Percentiles rank a stretch among this genome's conserved stretches.
Evolutionary conservation across 2,888 invertebrate genomes (phyloP).

Genomic region (Phaonia tiefii): DNA sequence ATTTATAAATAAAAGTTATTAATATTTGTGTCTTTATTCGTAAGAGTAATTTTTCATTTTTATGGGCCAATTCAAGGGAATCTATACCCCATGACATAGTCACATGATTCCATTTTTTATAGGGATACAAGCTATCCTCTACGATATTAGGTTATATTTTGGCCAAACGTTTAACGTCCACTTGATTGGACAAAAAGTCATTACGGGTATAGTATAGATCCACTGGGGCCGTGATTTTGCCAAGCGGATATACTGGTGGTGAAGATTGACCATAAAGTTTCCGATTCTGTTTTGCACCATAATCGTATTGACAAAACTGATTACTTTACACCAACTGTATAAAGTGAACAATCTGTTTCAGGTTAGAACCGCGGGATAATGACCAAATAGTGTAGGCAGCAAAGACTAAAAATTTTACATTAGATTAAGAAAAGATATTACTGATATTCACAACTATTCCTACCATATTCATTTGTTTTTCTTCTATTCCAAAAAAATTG

Average conservation of each 20-base stretch:
- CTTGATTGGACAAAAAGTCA: constrained; percentile 81
- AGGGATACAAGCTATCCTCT: constrained; percentile 68
- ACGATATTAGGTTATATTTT: constrained; percentile 73
- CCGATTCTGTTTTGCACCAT: constrained; percentile 57
- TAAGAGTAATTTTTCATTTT: constrained; percentile 66
- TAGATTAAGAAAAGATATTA: constrained; percentile 45
- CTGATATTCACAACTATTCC: constrained; percentile 17
- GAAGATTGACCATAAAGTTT: constrained; percentile 47
- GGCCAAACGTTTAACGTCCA: constrained; percentile 72
- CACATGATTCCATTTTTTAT: constrained; percentile 74
- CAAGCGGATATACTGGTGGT: constrained; percentile 68
- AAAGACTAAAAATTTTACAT: constrained; percentile 80
- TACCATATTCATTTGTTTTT: constrained; percentile 25
- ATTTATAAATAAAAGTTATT: too few relatives aligned
- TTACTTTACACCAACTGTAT: constrained; percentile 68
- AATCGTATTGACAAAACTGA: constrained; percentile 56
- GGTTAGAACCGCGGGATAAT: constrained; percentile 75
- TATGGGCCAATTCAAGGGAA: constrained; percentile 68
- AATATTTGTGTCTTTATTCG: too few relatives aligned
- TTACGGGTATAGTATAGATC: constrained; percentile 80
- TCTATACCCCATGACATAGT: constrained; percentile 72
- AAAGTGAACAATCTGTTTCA: constrained; percentile 65
- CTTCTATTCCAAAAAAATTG: constrained; percentile 71
- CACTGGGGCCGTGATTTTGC: constrained; percentile 72
- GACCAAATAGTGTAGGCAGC: constrained; percentile 83